Evolutionary conservation across 2,797 vertebrate genomes (phyloP).

Genomic region (Cyclura pinguis): DNA sequence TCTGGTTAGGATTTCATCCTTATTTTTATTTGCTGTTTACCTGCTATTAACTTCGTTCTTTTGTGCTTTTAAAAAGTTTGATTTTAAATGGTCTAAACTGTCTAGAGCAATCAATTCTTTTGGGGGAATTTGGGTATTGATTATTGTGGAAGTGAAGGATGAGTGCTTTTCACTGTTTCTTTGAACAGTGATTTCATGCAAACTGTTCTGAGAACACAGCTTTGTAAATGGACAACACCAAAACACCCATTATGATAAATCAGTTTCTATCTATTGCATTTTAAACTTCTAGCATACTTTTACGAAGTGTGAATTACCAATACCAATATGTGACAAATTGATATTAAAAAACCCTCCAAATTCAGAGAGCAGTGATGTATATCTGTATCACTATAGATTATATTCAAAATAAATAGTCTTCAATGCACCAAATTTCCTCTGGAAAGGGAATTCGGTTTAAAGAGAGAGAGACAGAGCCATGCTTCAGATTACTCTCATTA

Average conservation of each 20-base stretch:
- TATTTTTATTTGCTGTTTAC: no score
- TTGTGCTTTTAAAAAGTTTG: no score
- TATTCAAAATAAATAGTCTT: background rate
- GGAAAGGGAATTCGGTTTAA: background rate
- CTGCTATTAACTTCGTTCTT: no score
- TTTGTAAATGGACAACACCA: background rate
- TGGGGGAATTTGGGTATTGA: no score
- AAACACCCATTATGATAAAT: background rate
- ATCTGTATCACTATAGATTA: background rate
- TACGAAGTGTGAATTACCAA: background rate
- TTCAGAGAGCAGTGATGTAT: background rate
- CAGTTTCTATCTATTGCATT: background rate
- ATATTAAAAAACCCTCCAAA: background rate
- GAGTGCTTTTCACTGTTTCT: no score
- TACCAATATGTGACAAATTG: background rate
- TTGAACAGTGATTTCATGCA: no score
- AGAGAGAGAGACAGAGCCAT: background rate
- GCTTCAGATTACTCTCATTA: slow-evolving; percentile 33
- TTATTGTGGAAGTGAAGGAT: no score
- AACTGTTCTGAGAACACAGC: background rate
- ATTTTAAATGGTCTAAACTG: no score
- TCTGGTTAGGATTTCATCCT: no score
- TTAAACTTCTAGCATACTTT: background rate
- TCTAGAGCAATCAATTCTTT: no score
- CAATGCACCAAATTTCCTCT: background rate